phyloP scores from a whole-genome alignment of 2,113 vertebrate species.

The Barnardius zonarius region DNA sequence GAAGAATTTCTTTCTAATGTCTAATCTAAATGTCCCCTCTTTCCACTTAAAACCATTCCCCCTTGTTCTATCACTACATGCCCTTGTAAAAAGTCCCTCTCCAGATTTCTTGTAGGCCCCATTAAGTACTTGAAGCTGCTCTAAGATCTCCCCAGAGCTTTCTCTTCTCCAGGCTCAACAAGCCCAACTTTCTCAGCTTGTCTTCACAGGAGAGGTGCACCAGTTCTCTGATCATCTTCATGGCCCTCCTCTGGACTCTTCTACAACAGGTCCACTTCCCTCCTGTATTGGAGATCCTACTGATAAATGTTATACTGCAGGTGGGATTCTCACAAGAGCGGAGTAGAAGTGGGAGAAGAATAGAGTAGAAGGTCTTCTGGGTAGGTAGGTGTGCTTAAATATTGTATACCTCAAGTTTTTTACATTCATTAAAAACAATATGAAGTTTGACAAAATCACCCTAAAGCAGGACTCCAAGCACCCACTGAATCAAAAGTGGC shows the following conservation, averaged over 20 bases:
- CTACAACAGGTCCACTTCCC: background rate
- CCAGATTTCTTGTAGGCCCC: background rate
- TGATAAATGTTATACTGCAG: background rate
- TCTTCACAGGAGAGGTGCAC: background rate
- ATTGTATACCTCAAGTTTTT: background rate
- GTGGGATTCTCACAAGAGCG: background rate
- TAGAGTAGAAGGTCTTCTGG: background rate
- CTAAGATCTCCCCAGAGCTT: background rate
- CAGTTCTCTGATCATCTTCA: background rate
- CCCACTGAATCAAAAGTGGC: background rate
- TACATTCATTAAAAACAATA: background rate
- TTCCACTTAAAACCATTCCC: background rate
- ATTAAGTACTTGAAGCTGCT: background rate
- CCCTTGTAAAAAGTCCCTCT: background rate
- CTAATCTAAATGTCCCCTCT: background rate
- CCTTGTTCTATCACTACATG: background rate
- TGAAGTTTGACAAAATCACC: background rate
- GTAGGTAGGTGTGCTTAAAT: background rate
- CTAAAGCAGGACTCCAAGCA: background rate
- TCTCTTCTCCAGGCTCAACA: background rate
- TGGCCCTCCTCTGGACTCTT: background rate
- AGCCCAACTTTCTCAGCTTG: background rate
- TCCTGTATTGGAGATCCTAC: background rate
- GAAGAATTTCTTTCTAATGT: background rate
- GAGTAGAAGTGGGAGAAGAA: background rate